These are phyloP conservation scores for Gallirallus australis DNA, from an alignment of 2,797 vertebrate species.

Conservation along the genomic window DNA sequence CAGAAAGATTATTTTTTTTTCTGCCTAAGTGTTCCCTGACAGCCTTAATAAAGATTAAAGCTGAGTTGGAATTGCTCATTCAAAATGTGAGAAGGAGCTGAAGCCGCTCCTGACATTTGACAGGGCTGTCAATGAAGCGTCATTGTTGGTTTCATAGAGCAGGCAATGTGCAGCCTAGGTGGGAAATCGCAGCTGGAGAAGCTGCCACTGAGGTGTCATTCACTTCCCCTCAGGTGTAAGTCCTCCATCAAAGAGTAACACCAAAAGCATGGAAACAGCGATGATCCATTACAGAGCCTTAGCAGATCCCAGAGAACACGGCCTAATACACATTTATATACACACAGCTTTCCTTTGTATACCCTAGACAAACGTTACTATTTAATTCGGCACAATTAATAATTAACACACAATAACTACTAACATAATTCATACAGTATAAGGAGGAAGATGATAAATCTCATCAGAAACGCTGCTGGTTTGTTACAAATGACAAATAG, in stretches of 20 bases:
- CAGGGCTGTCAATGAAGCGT: background rate
- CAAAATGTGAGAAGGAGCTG: background rate
- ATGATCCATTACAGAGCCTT: background rate
- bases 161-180: background rate
- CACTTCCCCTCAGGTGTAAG: background rate
- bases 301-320: background rate
- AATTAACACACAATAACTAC: background rate
- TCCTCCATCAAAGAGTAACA: background rate
- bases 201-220: background rate
- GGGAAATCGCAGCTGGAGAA: slow-evolving; percentile 17
- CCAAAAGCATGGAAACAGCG: background rate
- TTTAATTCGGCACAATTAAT: background rate
- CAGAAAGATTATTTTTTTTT: background rate
- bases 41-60: background rate
- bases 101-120: background rate
- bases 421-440: background rate
- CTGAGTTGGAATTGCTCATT: background rate
- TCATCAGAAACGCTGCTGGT: background rate
- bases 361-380: background rate
- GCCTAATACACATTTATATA: background rate
- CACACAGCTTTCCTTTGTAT: background rate
- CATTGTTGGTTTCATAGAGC: background rate
- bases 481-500: background rate
- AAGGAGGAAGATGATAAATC: background rate
- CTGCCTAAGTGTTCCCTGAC: background rate